A percentile compares a stretch with the other conserved stretches of the same genome.
These are phyloP conservation scores for Danio rerio DNA, from an alignment of 2,113 vertebrate genomes.

Conservation along the genomic window DNA sequence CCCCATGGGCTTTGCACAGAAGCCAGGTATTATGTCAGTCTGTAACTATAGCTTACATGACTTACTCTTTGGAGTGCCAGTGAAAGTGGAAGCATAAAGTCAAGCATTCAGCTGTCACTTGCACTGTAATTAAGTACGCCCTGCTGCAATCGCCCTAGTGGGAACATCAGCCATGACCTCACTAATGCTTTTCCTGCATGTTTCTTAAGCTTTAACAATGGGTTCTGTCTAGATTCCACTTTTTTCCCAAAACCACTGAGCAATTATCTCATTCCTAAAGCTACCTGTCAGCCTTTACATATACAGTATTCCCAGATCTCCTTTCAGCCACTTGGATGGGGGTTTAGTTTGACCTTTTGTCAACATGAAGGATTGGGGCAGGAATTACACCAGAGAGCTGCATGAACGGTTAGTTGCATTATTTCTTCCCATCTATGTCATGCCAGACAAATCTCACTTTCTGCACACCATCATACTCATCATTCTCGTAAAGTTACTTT, in stretches of 20 bases:
- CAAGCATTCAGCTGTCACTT: constrained; percentile 44
- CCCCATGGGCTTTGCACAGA: constrained; percentile 49
- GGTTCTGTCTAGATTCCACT: not conserved
- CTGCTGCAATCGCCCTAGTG: constrained; percentile 57
- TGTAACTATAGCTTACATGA: constrained; percentile 47
- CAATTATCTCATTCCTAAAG: constrained; percentile 23
- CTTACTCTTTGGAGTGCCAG: constrained; percentile 44
- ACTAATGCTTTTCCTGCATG: not conserved
- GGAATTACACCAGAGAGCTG: not conserved
- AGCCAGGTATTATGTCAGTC: constrained; percentile 56
- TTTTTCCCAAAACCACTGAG: not conserved
- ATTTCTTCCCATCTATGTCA: not conserved
- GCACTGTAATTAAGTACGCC: constrained; percentile 64
- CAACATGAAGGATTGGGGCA: not conserved
- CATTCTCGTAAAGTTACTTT: too few species aligned
- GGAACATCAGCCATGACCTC: constrained; percentile 23
- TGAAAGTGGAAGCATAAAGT: constrained; percentile 58
- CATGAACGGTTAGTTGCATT: not conserved
- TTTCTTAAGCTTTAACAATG: not conserved
- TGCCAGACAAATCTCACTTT: not conserved
- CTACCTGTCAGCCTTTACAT: not conserved
- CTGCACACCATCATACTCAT: not conserved
- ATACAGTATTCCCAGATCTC: not conserved
- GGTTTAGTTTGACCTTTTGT: not conserved
- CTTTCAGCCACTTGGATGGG: not conserved